These are phyloP conservation scores for Lepetodrilus schrolli DNA, from an alignment of 2,888 invertebrate species.

Conservation along the genomic window DNA sequence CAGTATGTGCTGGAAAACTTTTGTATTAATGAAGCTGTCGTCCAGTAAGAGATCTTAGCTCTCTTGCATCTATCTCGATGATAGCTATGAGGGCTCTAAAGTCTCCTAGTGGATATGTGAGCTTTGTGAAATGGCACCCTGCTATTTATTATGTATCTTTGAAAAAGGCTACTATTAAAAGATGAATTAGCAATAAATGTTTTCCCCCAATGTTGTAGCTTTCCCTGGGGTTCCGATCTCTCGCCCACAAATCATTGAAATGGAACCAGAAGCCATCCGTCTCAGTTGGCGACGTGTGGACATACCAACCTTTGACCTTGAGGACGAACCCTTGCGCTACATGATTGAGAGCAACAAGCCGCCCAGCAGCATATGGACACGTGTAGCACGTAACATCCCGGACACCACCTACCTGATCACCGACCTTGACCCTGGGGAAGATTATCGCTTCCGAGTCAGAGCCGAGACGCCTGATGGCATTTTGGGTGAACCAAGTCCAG, in stretches of 20 bases:
- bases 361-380: constrained; percentile 58
- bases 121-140: too few relatives aligned
- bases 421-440: constrained; percentile 86
- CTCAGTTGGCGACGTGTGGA: constrained; percentile 65
- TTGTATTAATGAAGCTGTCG: too few relatives aligned
- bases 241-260: constrained; percentile 61
- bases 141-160: too few relatives aligned
- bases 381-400: constrained; percentile 54
- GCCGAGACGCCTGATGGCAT: constrained; percentile 94
- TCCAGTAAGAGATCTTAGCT: too few relatives aligned
- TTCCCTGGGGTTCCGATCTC: constrained; percentile 67
- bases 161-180: too few relatives aligned
- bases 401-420: constrained; percentile 58
- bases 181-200: too few relatives aligned
- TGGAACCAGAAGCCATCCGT: constrained; percentile 60
- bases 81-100: too few relatives aligned
- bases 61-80: too few relatives aligned
- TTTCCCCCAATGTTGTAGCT: constrained; percentile 50
- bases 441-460: constrained; percentile 95
- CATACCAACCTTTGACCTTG: constrained; percentile 57
- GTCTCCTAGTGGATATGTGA: too few relatives aligned
- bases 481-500: constrained; percentile 96
- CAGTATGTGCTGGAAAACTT: too few relatives aligned
- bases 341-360: constrained; percentile 64
- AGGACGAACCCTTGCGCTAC: constrained; percentile 63